Base-by-base conservation (phyloP, 2,113 vertebrate species). In the Hemicordylus capensis region DNA sequence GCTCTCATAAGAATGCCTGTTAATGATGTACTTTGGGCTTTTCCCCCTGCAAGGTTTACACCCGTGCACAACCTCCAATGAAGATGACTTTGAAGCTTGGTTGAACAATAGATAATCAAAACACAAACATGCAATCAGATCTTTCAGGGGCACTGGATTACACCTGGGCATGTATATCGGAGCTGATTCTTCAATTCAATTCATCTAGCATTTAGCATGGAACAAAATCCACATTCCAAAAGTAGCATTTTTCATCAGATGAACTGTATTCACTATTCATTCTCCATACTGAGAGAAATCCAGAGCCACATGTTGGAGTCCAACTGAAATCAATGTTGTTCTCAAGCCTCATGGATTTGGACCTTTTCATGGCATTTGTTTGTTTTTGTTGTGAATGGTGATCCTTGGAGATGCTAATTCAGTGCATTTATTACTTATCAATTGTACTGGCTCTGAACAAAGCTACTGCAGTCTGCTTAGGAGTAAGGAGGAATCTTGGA, bases 81-180 rank as follows among this genome's bases (percentile, higher is more conserved):
- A 76, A 54, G 73, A 67, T 34, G 74, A 67, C 61, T 42, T 56
- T 80, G 2, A 11, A 74, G 61, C 0, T 2, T 0, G 24, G 0
- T 1, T 28, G 44, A 42, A 39, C 51, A 83, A 73, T 39, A 34
- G 83, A 54, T 10, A 83, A 58, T 0, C 56, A 64, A n/a, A 80
- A 22, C 54, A 76, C 37, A 84, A 1, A 72, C n/a, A 69, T 0
- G 37, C 76, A 73, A 59, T 5, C 66, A 76, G 24, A 17, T 48
- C 46, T 20, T 0, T 0, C 3, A 34, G 22, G 28, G 2, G 10
- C 4, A 0, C 14, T 67, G 63, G 20, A 31, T 81, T 15, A 17
- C 51, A 0, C 28, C 2, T 34, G 69, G 48, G 42, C 2, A 64
- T 15, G 61, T 76, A 31, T 78, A 31, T 58, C 15, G 2, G 0